Evolutionary conservation across 2,113 vertebrate species (phyloP).

Genomic region (Clupea harengus): DNA sequence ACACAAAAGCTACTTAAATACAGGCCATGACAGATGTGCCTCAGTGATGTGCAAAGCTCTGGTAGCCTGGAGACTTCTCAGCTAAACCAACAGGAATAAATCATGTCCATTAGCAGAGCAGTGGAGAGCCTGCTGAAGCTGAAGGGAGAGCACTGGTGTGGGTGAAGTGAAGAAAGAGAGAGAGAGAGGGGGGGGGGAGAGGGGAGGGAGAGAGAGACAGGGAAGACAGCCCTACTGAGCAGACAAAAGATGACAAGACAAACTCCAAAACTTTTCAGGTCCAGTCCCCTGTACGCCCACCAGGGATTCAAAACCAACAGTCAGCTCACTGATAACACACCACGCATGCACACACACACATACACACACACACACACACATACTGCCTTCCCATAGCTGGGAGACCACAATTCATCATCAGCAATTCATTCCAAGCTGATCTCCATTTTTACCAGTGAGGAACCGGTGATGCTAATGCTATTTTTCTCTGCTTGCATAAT

Average conservation of each 20-base stretch:
- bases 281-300: neutral
- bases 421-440: slow-evolving; percentile 1
- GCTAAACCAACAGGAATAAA: slow-evolving; percentile 55
- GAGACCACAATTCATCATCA: slow-evolving; percentile 15
- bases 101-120: slow-evolving; percentile 43
- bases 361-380: neutral
- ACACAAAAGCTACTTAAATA: neutral
- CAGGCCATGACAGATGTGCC: slow-evolving; percentile 44
- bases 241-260: neutral
- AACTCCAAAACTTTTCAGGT: neutral
- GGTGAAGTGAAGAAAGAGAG: neutral
- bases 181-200: neutral
- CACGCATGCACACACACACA: neutral
- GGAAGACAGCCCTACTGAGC: neutral
- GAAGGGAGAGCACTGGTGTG: neutral
- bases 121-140: neutral
- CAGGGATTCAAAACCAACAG: neutral
- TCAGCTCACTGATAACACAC: neutral
- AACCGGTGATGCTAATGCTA: neutral
- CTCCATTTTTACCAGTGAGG: slow-evolving; percentile 13
- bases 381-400: neutral
- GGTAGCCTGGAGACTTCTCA: slow-evolving; percentile 41
- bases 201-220: neutral
- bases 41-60: slow-evolving; percentile 33
- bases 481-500: slow-evolving; percentile 14